phyloP scores from a whole-genome alignment of 2,113 vertebrate species.

The Neomonachus schauinslandi region DNA sequence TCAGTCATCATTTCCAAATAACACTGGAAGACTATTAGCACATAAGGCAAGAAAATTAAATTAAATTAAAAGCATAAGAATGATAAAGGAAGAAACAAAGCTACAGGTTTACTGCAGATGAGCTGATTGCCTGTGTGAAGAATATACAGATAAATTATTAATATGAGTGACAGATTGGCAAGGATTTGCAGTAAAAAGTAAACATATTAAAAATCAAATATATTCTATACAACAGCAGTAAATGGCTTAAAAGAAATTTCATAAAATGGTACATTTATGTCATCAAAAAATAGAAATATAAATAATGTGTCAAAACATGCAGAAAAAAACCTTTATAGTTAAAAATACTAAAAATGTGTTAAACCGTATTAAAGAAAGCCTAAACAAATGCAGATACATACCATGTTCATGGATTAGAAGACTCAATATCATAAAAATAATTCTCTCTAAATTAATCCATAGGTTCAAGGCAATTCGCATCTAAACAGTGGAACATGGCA shows the following conservation, averaged over 20 bases:
- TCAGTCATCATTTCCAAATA: neutral
- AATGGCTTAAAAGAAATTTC: conserved; percentile 3
- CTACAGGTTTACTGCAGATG: neutral
- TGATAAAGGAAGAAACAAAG: conserved; percentile 3
- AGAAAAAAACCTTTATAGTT: neutral
- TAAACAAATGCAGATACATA: neutral
- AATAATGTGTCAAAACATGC: neutral
- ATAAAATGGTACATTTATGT: neutral
- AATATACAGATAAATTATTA: neutral
- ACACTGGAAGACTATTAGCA: neutral
- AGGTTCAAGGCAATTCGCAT: neutral
- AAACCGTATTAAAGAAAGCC: neutral
- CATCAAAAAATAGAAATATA: neutral
- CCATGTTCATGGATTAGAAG: neutral
- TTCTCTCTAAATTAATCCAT: neutral
- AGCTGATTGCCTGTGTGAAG: neutral
- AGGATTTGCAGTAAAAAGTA: neutral
- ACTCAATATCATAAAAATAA: neutral
- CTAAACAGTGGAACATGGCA: neutral
- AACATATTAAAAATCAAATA: neutral
- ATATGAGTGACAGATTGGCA: neutral
- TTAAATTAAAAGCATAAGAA: conserved; percentile 9
- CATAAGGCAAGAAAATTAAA: neutral
- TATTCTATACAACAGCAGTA: neutral
- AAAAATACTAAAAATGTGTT: neutral